Percentiles rank a stretch among this genome's conserved stretches.
Conservation (phyloP, 2,888 invertebrate species). For the Platerodrilus igneus region DNA sequence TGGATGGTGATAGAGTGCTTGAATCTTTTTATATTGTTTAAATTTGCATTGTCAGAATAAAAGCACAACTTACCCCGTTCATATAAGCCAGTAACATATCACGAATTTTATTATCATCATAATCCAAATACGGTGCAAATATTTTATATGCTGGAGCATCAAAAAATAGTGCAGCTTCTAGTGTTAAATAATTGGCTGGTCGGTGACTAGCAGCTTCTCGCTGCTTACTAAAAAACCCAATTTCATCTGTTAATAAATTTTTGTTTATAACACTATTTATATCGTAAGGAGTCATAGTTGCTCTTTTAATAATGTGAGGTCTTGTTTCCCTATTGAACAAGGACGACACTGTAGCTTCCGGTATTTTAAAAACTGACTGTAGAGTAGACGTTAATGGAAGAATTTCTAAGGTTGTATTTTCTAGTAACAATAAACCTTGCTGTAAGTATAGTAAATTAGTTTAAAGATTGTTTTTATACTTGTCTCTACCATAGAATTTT, state of each 20-base stretch:
- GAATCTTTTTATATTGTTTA: constrained; percentile 52
- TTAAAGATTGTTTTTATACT: constrained; percentile 1
- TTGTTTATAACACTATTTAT: constrained; percentile 10
- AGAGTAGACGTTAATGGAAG: constrained; percentile 55
- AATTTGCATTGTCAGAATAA: too few relatives aligned
- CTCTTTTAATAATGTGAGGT: constrained; percentile 59
- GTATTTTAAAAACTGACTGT: constrained; percentile 45
- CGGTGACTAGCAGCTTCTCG: constrained; percentile 24
- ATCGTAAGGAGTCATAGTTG: constrained; percentile 48
- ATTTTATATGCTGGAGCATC: constrained; percentile 69
- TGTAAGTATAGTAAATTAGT: constrained; percentile 37
- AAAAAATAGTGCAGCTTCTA: constrained; percentile 70
- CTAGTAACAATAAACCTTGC: constrained; percentile 65
- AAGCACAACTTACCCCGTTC: constrained; percentile 62
- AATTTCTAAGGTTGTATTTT: constrained; percentile 66
- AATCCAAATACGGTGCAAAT: constrained; percentile 63
- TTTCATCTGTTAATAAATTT: neutral
- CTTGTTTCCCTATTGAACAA: constrained; percentile 28
- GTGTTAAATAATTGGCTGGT: constrained; percentile 49
- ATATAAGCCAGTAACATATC: constrained; percentile 76
- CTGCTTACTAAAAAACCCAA: neutral
- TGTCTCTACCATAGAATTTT: constrained; percentile 58
- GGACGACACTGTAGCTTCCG: constrained; percentile 38
- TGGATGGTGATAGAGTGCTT: constrained; percentile 74
- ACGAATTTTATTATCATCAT: constrained; percentile 60